Evolutionary conservation across 1,140 invertebrate genomes (phyloP), one percentile per base, ranked within the genome.

Genomic region (Drosophila bifasciata): DNA sequence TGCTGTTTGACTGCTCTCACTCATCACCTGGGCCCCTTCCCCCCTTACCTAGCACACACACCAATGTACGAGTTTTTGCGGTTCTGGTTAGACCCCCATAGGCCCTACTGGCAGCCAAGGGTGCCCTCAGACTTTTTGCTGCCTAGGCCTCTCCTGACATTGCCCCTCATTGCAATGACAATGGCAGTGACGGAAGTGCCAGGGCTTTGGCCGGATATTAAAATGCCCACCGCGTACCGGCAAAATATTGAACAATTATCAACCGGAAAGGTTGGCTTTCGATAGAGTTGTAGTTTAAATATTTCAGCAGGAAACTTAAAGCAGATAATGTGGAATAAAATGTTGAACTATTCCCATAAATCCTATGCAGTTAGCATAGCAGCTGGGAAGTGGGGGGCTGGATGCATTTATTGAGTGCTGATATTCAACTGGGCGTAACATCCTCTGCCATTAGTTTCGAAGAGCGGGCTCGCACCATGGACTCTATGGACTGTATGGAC

Each of bases 1-100:
- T 85, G 77, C 81, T 81, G 68, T 86, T 85, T 85, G 77, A 53
- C 74, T 63, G 77, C 81, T 81, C 76, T 75, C 72, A 76, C 72
- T 71, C 72, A 73, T 63, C 76, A 80, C 77, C 63, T 62, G 51
- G 50, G 4, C 32, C 11, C 32, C 11, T 4, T 0, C 11, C 32
- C 32, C 3, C 9, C n/a, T n/a, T n/a, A 3, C 28, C 28, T n/a
- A n/a, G n/a, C 28, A 4, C 32, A 13, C 32, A 13, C 32, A 13
- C 59, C 69, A 53, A 39, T 79, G 64, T 80, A 81, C 49, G 67
- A 72, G 57, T 70, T 64, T 73, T 74, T 74, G 69, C 59, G 58
- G 50, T 72, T 57, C 43, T 40, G 41, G 52, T 74, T 64, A 48
- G 43, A 41, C 56, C 41, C 13, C 60, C 50, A 25, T 25, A 53